Evolutionary conservation across 1,140 invertebrate species (phyloP).

Genomic region (Macrosteles quadrilineatus): DNA sequence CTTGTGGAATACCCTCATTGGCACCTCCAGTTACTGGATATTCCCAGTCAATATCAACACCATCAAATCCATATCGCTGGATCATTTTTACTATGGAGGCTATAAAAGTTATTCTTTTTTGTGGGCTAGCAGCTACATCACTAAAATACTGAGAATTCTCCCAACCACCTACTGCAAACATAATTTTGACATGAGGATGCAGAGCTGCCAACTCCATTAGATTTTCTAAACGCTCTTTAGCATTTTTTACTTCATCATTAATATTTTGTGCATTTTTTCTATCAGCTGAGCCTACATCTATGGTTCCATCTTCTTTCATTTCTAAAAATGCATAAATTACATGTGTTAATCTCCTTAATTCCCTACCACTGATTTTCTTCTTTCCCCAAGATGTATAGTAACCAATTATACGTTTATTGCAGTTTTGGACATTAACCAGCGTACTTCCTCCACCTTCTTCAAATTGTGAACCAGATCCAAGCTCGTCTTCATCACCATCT

Average conservation of each 20-base stretch:
- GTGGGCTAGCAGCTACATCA: conserved; percentile 53
- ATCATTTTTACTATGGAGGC: conserved; percentile 59
- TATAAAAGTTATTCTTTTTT: conserved; percentile 57
- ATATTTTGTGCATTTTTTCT: conserved; percentile 8
- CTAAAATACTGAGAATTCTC: conserved; percentile 55
- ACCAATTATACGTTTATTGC: conserved; percentile 35
- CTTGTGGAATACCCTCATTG: conserved; percentile 33
- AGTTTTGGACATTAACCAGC: not conserved
- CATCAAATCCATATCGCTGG: conserved; percentile 60
- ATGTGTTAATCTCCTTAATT: conserved; percentile 34
- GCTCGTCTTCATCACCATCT: not conserved
- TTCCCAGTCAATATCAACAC: conserved; percentile 63
- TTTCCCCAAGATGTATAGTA: conserved; percentile 37
- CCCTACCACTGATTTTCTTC: conserved; percentile 12
- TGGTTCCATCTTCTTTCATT: conserved; percentile 31
- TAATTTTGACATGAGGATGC: conserved; percentile 42
- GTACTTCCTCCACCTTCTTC: not conserved
- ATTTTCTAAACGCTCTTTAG: conserved; percentile 49
- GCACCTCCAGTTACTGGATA: conserved; percentile 54
- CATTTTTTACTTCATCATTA: not conserved
- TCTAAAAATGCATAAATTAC: conserved; percentile 39
- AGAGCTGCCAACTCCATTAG: not conserved
- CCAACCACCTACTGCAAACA: conserved; percentile 57
- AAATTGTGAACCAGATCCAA: not conserved
- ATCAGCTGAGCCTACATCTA: not conserved